These are phyloP conservation scores for Pagrus major DNA, from an alignment of 2,113 vertebrate genomes.

Conservation along the genomic window DNA sequence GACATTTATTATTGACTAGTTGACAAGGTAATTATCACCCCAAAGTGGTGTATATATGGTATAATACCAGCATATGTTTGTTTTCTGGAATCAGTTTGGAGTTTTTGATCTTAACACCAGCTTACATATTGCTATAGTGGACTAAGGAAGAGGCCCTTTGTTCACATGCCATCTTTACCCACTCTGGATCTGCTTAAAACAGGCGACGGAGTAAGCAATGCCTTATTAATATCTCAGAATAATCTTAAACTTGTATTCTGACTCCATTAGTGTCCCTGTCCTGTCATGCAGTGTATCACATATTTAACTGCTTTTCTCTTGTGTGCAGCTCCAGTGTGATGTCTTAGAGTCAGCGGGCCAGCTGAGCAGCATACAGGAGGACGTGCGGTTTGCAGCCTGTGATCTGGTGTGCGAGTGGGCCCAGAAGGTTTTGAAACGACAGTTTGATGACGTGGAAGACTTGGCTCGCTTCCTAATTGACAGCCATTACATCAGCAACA, in stretches of 20 bases:
- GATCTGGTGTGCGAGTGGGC: slow-evolving; percentile 98
- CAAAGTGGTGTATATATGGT: not conserved
- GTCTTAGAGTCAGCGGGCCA: slow-evolving; percentile 89
- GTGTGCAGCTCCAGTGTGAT: slow-evolving; percentile 87
- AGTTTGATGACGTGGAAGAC: slow-evolving; percentile 95
- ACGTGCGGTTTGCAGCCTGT: slow-evolving; percentile 94
- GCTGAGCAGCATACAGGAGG: slow-evolving; percentile 91
- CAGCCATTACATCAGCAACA: slow-evolving; percentile 98
- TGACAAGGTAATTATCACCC: not conserved
- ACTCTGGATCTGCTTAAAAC: slow-evolving; percentile 94
- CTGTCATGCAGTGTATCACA: not conserved
- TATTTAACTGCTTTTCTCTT: not conserved
- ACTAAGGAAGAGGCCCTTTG: slow-evolving; percentile 96
- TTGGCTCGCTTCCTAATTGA: slow-evolving; percentile 97
- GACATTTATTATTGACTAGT: not conserved
- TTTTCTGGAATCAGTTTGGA: not conserved
- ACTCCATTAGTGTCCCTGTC: not conserved
- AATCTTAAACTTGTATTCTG: not conserved
- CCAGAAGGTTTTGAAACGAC: slow-evolving; percentile 97
- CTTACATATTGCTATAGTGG: slow-evolving; percentile 98
- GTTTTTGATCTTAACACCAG: slow-evolving; percentile 87
- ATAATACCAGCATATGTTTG: not conserved
- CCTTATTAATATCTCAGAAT: not conserved
- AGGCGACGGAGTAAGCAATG: slow-evolving; percentile 91
- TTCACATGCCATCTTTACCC: slow-evolving; percentile 97